Evolutionary conservation across 2,797 vertebrate genomes (phyloP).

Genomic region (Dryobates pubescens): DNA sequence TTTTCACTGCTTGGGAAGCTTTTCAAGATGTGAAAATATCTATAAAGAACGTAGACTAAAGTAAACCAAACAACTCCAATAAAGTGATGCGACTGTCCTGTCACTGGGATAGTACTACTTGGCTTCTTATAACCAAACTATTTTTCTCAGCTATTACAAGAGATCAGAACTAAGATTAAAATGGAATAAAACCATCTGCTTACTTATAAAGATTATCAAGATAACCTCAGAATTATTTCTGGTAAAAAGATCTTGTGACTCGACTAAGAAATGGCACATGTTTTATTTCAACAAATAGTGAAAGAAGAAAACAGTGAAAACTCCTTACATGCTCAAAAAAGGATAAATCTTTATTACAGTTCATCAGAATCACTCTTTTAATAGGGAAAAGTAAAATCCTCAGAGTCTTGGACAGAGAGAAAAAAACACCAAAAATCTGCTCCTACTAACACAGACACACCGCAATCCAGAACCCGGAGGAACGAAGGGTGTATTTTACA

Average conservation of each 20-base stretch:
- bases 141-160: neutral
- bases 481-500: neutral
- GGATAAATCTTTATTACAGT: neutral
- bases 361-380: neutral
- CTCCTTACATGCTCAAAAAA: neutral
- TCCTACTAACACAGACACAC: neutral
- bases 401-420: neutral
- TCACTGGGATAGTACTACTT: neutral
- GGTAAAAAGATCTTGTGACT: neutral
- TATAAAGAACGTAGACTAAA: neutral
- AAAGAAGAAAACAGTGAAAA: neutral
- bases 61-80: neutral
- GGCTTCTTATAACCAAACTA: neutral
- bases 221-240: neutral
- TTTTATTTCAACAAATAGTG: slow-evolving; percentile 17
- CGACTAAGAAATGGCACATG: neutral
- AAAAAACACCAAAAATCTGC: neutral
- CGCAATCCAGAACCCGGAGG: neutral
- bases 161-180: neutral
- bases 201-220: neutral
- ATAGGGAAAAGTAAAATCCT: neutral
- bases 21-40: neutral
- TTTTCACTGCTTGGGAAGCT: neutral
- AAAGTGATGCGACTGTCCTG: neutral
- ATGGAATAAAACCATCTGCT: neutral